Percentiles rank a stretch among this genome's conserved stretches.
Conservation (phyloP, 2,888 invertebrate species). For the Drosophila incognita region DNA sequence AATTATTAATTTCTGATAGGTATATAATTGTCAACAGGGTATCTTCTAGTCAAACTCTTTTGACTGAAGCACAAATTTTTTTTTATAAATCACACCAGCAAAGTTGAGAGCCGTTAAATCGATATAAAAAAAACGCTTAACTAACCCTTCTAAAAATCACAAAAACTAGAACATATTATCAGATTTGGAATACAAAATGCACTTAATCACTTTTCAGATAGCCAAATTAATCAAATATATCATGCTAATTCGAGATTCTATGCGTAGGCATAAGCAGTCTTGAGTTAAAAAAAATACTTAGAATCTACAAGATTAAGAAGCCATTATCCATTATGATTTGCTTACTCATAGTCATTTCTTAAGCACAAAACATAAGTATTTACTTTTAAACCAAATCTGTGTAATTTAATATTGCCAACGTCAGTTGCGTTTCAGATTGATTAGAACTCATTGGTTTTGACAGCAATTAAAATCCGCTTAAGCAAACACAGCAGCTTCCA, state of each 20-base stretch:
- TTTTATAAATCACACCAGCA: conserved; percentile 11
- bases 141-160: neutral
- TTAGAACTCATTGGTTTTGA: conserved; percentile 62
- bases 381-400: conserved; percentile 2
- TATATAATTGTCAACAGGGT: neutral
- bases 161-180: neutral
- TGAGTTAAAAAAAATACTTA: too few relatives aligned
- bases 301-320: neutral
- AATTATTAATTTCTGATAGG: neutral
- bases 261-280: too few relatives aligned
- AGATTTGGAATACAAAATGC: neutral
- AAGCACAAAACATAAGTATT: conserved; percentile 14
- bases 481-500: conserved; percentile 60
- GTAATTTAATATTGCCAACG: conserved; percentile 45
- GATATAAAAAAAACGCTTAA: neutral
- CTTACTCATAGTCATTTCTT: conserved; percentile 14
- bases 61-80: neutral
- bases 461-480: conserved; percentile 77
- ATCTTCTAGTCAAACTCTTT: neutral
- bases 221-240: neutral
- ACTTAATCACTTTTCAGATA: neutral
- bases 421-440: conserved; percentile 46
- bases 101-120: conserved; percentile 7
- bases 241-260: neutral
- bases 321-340: neutral